Conservation (phyloP, 2,797 vertebrate genomes). For the Chromis chromis region DNA sequence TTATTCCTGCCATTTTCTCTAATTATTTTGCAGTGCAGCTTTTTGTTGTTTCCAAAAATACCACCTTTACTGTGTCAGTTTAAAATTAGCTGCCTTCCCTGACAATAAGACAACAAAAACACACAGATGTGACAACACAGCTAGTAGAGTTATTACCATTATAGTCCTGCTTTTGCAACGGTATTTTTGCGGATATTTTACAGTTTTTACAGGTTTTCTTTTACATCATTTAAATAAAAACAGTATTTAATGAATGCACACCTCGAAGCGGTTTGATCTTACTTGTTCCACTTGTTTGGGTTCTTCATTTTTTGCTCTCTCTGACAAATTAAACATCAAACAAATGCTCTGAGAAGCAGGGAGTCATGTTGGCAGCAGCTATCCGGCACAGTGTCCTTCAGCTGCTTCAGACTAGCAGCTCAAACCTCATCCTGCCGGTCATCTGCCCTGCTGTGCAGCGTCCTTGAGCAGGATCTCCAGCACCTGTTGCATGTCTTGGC, state of each 20-base stretch:
- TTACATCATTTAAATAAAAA: not conserved
- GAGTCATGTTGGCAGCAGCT: slow-evolving; percentile 25
- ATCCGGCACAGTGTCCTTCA: slow-evolving; percentile 13
- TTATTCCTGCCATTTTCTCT: not conserved
- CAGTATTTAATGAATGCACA: not conserved
- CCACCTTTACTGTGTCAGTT: slow-evolving; percentile 13
- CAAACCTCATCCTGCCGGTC: not conserved
- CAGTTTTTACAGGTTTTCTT: not conserved
- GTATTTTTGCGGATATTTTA: too few species aligned
- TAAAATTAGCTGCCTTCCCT: slow-evolving; percentile 41
- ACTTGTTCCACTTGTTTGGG: not conserved
- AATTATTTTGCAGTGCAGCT: not conserved
- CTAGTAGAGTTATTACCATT: too few species aligned
- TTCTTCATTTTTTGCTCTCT: slow-evolving; percentile 3
- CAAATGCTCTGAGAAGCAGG: not conserved
- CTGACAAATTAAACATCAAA: slow-evolving; percentile 26
- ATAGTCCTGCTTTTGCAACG: too few species aligned
- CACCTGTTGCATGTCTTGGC: slow-evolving; percentile 4
- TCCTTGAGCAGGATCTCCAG: not conserved
- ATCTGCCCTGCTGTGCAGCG: not conserved
- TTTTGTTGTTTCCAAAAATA: slow-evolving; percentile 41
- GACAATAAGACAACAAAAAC: not conserved
- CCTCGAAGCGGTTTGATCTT: not conserved
- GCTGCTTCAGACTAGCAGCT: not conserved
- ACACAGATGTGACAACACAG: not conserved